A percentile compares a stretch with the other conserved stretches of the same genome.
Evolutionary conservation across 2,797 vertebrate species (phyloP).

Genomic region (Muraenolepis orangiensis): DNA sequence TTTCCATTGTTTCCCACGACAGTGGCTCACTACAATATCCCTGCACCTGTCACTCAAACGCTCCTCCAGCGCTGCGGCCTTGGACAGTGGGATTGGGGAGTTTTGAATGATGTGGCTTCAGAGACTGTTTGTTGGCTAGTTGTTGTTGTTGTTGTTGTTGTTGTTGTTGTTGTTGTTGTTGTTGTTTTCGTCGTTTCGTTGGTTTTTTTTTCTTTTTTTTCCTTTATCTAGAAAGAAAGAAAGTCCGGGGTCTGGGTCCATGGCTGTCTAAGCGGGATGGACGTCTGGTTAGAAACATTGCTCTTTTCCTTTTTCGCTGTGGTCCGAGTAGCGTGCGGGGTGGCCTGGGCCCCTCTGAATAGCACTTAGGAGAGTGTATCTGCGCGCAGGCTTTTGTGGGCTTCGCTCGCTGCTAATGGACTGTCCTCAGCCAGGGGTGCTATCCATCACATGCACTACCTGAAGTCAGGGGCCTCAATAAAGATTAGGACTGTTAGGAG

Average conservation of each 20-base stretch:
- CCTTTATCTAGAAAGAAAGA: too few relatives aligned
- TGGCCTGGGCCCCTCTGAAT: constrained; percentile 44
- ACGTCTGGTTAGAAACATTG: constrained; percentile 52
- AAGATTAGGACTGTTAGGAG: constrained; percentile 88
- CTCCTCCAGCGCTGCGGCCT: neutral
- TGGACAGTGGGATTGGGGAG: neutral
- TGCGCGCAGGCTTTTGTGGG: constrained; percentile 55
- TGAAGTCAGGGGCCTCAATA: constrained; percentile 83
- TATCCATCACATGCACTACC: constrained; percentile 85
- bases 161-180: constrained; percentile 25
- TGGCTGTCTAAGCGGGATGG: constrained; percentile 50
- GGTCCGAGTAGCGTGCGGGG: constrained; percentile 47
- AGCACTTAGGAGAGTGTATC: constrained; percentile 60
- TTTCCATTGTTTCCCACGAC: neutral
- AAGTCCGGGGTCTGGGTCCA: constrained; percentile 33
- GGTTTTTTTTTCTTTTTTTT: constrained; percentile 25
- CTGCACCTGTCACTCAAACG: neutral
- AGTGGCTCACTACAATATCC: neutral
- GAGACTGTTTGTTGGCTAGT: neutral
- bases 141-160: neutral
- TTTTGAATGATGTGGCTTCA: neutral
- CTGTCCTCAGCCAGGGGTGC: constrained; percentile 71
- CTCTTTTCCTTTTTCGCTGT: constrained; percentile 35
- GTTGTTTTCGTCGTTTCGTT: constrained; percentile 28
- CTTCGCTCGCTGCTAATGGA: constrained; percentile 68